Percentiles rank a stretch among this genome's conserved stretches.
Evolutionary conservation across 2,113 vertebrate genomes (phyloP).

Genomic region (Prunella fulvescens): DNA sequence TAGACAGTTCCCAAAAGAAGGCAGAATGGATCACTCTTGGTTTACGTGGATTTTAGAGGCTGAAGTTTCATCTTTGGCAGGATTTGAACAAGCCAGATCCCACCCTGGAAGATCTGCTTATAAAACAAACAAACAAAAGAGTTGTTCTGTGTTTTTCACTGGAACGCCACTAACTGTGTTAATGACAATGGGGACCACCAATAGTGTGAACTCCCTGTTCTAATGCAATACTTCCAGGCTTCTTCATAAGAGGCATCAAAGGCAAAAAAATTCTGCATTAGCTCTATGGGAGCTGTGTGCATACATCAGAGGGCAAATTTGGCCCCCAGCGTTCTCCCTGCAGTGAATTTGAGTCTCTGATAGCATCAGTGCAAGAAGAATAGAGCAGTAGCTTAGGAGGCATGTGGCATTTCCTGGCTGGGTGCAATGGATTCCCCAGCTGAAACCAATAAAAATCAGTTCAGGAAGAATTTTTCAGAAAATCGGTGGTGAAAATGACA

Average conservation of each 20-base stretch:
- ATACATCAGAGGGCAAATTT: conserved; percentile 53
- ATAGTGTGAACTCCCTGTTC: conserved; percentile 54
- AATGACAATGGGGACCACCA: conserved; percentile 50
- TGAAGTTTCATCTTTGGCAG: neutral
- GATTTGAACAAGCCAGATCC: neutral
- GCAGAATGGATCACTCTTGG: neutral
- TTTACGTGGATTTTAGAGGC: neutral
- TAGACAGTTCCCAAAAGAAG: neutral
- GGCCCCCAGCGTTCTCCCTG: conserved; percentile 36
- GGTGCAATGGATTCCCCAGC: conserved; percentile 67
- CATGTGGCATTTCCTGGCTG: conserved; percentile 70
- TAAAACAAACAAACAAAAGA: conserved; percentile 56
- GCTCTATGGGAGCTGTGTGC: conserved; percentile 43
- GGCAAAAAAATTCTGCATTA: conserved; percentile 9
- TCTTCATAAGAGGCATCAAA: conserved; percentile 54
- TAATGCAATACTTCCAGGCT: conserved; percentile 65
- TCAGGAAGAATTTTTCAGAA: conserved; percentile 74
- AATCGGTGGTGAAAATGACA: conserved; percentile 71
- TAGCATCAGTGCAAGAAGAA: conserved; percentile 56
- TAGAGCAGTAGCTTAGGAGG: conserved; percentile 60
- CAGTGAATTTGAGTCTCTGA: conserved; percentile 56
- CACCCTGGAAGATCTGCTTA: conserved; percentile 46
- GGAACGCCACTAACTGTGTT: conserved; percentile 56
- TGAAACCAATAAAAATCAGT: conserved; percentile 78
- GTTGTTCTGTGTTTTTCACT: conserved; percentile 42